phyloP scores from a whole-genome alignment of 2,888 invertebrate genomes.

The Andricus curvator region DNA sequence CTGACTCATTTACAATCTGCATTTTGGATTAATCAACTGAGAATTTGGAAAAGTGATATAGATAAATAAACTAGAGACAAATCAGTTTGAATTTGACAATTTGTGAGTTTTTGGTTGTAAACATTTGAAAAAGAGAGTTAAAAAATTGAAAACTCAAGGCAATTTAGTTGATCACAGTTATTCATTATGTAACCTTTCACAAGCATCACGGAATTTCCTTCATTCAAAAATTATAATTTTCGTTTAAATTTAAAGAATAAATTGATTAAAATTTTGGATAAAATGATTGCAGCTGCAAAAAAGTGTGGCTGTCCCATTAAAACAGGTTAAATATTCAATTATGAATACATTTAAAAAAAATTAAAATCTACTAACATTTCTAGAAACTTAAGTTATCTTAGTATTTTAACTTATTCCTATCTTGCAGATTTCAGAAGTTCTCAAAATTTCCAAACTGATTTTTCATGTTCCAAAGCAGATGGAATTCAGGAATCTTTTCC shows the following conservation, averaged over 20 bases:
- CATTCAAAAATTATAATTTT: slow-evolving; percentile 42
- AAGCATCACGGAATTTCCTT: not conserved
- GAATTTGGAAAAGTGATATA: not conserved
- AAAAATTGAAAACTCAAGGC: not conserved
- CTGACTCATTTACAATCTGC: not conserved
- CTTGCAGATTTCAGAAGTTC: not conserved
- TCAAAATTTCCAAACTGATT: not conserved
- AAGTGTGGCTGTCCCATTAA: slow-evolving; percentile 63
- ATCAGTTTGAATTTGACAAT: not conserved
- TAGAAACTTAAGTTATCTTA: not conserved
- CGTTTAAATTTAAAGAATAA: not conserved
- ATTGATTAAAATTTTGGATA: slow-evolving; percentile 11
- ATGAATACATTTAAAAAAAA: not conserved
- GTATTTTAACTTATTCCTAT: not conserved
- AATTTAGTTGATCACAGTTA: not conserved
- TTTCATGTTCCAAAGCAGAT: not conserved
- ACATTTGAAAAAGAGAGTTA: not conserved
- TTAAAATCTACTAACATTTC: not conserved
- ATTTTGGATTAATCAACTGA: not conserved
- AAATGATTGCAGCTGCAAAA: slow-evolving; percentile 63
- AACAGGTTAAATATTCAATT: slow-evolving; percentile 8
- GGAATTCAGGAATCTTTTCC: not conserved
- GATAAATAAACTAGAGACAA: not conserved
- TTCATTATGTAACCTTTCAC: slow-evolving; percentile 1
- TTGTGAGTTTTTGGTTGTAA: slow-evolving; percentile 1